phyloP scores from a whole-genome alignment of 2,888 invertebrate species.

The Leucoma salicis region DNA sequence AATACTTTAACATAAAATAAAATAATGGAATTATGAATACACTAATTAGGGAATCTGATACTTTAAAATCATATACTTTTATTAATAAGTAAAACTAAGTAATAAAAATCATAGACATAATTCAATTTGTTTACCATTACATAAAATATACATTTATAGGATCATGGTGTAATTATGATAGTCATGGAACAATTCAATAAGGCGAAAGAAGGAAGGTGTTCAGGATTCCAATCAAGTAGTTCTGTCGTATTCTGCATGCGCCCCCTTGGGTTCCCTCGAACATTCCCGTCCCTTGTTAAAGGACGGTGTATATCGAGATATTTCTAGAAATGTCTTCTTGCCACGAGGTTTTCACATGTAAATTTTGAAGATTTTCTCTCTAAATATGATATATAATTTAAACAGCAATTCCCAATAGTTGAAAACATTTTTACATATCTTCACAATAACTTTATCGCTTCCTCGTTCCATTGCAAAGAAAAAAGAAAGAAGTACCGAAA shows the following conservation, averaged over 20 bases:
- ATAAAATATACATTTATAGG: too few relatives aligned
- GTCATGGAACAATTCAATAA: too few relatives aligned
- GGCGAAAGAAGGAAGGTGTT: too few relatives aligned
- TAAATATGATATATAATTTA: slow-evolving; percentile 67
- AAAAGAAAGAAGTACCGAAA: slow-evolving; percentile 7
- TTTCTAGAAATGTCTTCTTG: slow-evolving; percentile 49
- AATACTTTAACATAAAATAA: too few relatives aligned
- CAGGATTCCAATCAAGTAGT: slow-evolving; percentile 70
- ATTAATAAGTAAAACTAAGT: too few relatives aligned
- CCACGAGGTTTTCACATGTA: slow-evolving; percentile 68
- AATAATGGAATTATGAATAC: too few relatives aligned
- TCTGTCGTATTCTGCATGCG: slow-evolving; percentile 57
- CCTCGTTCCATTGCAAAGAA: slow-evolving; percentile 3
- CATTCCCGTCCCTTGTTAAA: slow-evolving; percentile 71
- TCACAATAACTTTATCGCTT: slow-evolving; percentile 19
- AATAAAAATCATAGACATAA: too few relatives aligned
- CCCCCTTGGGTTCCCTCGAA: slow-evolving; percentile 62
- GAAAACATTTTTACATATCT: slow-evolving; percentile 10
- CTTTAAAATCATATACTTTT: too few relatives aligned
- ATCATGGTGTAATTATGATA: too few relatives aligned
- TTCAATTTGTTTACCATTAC: too few relatives aligned
- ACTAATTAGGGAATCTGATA: too few relatives aligned
- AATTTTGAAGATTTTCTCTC: slow-evolving; percentile 69
- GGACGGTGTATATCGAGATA: slow-evolving; percentile 47
- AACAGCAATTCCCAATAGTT: slow-evolving; percentile 39